These are phyloP conservation scores for Poeciliopsis turneri DNA, from an alignment of 2,797 vertebrate genomes.

Conservation along the genomic window DNA sequence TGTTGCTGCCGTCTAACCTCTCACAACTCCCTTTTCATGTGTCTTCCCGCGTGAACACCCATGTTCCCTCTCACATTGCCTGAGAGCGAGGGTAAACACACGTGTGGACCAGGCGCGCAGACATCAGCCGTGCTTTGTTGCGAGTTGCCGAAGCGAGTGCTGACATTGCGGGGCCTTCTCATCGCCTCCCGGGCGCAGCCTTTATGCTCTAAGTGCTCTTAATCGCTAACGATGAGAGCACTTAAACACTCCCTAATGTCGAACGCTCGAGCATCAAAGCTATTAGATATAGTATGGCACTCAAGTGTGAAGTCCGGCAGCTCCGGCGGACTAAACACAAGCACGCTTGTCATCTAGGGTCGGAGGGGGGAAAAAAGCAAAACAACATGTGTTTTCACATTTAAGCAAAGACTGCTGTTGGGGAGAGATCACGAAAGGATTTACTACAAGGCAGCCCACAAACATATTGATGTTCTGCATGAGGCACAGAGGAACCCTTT, in stretches of 20 bases:
- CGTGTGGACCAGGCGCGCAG: conserved; percentile 38
- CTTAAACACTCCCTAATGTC: conserved; percentile 56
- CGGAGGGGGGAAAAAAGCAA: background rate
- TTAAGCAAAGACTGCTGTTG: background rate
- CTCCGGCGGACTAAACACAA: conserved; percentile 4
- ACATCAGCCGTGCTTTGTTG: conserved; percentile 6
- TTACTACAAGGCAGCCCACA: background rate
- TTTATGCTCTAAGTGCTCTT: conserved; percentile 56
- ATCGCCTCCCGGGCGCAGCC: conserved; percentile 43
- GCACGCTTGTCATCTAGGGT: background rate
- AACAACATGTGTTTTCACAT: conserved; percentile 6
- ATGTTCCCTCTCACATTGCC: conserved; percentile 42
- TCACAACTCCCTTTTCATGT: conserved; percentile 8
- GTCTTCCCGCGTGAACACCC: conserved; percentile 14
- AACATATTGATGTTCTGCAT: background rate
- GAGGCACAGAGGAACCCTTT: background rate
- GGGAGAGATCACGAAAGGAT: background rate
- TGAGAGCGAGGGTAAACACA: conserved; percentile 58
- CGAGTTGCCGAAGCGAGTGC: conserved; percentile 41
- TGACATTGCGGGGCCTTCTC: conserved; percentile 43
- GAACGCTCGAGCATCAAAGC: conserved; percentile 41
- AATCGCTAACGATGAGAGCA: conserved; percentile 60
- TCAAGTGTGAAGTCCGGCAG: conserved; percentile 2
- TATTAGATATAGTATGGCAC: conserved; percentile 22
- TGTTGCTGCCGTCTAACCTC: conserved; percentile 19